Evolutionary conservation across 2,113 vertebrate species (phyloP), one percentile per base, ranked within the genome.

Genomic region (Otocyon megalotis): DNA sequence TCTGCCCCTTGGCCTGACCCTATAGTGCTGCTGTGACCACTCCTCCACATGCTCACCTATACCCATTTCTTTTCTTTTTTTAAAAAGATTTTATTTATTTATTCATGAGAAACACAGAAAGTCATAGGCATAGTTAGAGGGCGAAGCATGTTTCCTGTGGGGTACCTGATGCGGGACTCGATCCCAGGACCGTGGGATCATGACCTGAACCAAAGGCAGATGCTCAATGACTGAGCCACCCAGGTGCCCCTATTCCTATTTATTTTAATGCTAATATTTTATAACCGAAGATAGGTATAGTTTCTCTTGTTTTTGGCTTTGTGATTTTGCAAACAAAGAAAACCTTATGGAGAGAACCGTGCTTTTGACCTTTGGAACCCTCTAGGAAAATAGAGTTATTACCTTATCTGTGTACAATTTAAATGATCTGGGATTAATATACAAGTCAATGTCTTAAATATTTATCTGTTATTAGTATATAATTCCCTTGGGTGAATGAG

Each of bases 181-280:
- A 54, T 54, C 54, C 54, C 54, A 54, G 54, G 54, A 54, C 54
- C 53, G 3, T 54, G 54, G 54, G 54, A 54, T 54, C 54, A 54
- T 54, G 54, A 54, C 54, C 54, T 54, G 54, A 54, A 16, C 54
- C 12, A 16, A 54, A 54, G 54, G 54, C 54, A 16, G 54, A 54
- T 1, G 54, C 54, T 54, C 16, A 54, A 54, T 15, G 54, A 54
- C 54, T 54, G 54, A 54, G 54, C 54, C 54, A 54, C 54, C 54
- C 54, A 54, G 54, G 54, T 16, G 12, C 15, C 54, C 58, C 56
- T 71, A 0, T 60, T 19, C 69, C n/a, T 26, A 19, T 72, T 37
- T 93, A 74, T 93, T 96, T 71, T 54, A 84, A 32, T 53, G 11
- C 88, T 56, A 69, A 14, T 91, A 74, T 80, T 79, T 86, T 94